A percentile compares a stretch with the other conserved stretches of the same genome.
phyloP scores from a whole-genome alignment of 2,888 invertebrate genomes.

The Anticlea derivata region DNA sequence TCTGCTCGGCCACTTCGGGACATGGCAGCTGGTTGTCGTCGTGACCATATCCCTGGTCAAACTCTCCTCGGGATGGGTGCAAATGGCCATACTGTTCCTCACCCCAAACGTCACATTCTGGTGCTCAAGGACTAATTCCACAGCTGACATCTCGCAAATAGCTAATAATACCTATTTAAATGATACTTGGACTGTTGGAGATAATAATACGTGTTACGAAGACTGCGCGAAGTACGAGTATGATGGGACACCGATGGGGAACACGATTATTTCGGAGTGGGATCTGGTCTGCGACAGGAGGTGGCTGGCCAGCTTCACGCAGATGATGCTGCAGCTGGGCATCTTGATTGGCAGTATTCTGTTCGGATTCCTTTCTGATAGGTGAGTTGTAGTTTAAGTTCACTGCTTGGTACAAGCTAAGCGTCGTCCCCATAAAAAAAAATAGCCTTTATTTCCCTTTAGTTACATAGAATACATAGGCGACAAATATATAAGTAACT shows the following conservation, averaged over 20 bases:
- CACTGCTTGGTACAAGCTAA: too few species aligned
- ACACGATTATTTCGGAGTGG: slow-evolving; percentile 90
- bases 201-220: slow-evolving; percentile 71
- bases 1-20: slow-evolving; percentile 81
- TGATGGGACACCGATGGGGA: slow-evolving; percentile 85
- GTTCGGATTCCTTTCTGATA: slow-evolving; percentile 89
- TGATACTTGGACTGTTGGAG: slow-evolving; percentile 29
- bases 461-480: too few species aligned
- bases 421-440: too few species aligned
- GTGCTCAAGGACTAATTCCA: slow-evolving; percentile 5
- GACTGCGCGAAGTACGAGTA: slow-evolving; percentile 83
- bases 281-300: slow-evolving; percentile 86
- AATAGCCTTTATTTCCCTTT: too few species aligned
- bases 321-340: slow-evolving; percentile 89
- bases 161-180: not conserved
- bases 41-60: slow-evolving; percentile 87
- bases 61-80: slow-evolving; percentile 91
- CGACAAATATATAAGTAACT: too few species aligned
- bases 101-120: slow-evolving; percentile 55
- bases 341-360: slow-evolving; percentile 88
- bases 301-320: slow-evolving; percentile 88
- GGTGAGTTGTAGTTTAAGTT: slow-evolving; percentile 80
- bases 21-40: slow-evolving; percentile 88
- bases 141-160: not conserved
- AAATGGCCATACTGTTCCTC: slow-evolving; percentile 88